Evolutionary conservation across 2,888 invertebrate genomes (phyloP).

Genomic region (Anthoptus insignis): DNA sequence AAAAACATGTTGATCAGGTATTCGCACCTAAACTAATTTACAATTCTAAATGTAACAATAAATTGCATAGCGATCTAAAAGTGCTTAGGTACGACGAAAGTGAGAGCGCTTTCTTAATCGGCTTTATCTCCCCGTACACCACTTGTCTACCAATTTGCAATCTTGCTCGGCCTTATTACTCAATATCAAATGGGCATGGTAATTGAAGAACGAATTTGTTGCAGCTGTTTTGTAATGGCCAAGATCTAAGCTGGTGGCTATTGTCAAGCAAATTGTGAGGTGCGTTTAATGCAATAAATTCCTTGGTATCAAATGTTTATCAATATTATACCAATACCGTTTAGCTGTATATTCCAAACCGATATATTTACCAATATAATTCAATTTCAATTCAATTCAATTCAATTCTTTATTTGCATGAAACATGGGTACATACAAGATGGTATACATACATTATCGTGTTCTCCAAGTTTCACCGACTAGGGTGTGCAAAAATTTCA

Average conservation of each 20-base stretch:
- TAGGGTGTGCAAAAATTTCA: too few relatives aligned
- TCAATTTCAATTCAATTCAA: too few relatives aligned
- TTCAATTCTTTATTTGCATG: too few relatives aligned
- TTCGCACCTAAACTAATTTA: conserved; percentile 19
- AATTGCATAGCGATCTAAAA: conserved; percentile 23
- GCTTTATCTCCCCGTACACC: conserved; percentile 30
- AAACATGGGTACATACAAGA: too few relatives aligned
- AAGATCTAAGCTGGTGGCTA: conserved; percentile 11
- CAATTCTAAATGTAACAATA: conserved; percentile 27
- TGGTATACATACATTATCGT: too few relatives aligned
- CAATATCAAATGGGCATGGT: conserved; percentile 43
- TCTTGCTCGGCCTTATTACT: conserved; percentile 46
- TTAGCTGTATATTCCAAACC: too few relatives aligned
- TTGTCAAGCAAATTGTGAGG: conserved; percentile 19
- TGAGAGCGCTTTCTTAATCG: conserved; percentile 29
- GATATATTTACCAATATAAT: too few relatives aligned
- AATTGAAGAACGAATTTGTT: conserved; percentile 35
- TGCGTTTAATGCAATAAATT: conserved; percentile 10
- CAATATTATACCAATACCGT: background rate
- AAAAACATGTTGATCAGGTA: conserved; percentile 17
- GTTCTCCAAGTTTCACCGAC: too few relatives aligned
- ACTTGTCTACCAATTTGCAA: conserved; percentile 55
- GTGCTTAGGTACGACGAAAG: conserved; percentile 16
- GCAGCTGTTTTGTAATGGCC: conserved; percentile 27
- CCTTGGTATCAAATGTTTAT: background rate